Percentiles rank a stretch among this genome's conserved stretches.
Conservation (phyloP, 2,113 vertebrate genomes). For the Tiliqua scincoides region DNA sequence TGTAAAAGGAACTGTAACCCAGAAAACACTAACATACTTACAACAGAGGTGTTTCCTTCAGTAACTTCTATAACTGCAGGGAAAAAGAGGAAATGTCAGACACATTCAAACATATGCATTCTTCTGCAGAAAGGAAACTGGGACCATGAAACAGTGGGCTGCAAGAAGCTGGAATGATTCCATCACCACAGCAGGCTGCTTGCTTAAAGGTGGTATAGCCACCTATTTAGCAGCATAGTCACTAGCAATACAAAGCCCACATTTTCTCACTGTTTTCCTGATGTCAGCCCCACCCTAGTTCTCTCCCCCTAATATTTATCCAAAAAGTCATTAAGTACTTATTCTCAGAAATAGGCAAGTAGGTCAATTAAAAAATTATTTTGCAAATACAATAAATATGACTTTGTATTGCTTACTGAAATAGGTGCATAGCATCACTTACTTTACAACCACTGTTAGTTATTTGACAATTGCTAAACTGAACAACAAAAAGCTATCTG, state of each 20-base stretch:
- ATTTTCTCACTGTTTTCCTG: not conserved
- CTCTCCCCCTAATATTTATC: not conserved
- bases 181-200: too few species aligned
- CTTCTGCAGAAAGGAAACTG: slow-evolving; percentile 3
- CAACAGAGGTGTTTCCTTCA: slow-evolving; percentile 78
- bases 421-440: not conserved
- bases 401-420: not conserved
- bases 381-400: not conserved
- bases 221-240: not conserved
- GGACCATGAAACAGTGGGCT: not conserved
- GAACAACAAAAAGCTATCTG: not conserved
- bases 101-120: not conserved
- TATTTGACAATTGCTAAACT: not conserved
- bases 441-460: not conserved
- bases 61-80: slow-evolving; percentile 77
- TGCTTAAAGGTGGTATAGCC: not conserved
- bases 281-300: not conserved
- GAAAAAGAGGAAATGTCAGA: slow-evolving; percentile 57
- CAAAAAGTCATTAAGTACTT: not conserved
- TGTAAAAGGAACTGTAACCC: not conserved
- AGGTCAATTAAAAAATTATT: not conserved
- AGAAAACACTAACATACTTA: slow-evolving; percentile 63
- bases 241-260: not conserved
- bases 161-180: not conserved
- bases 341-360: not conserved